Evolutionary conservation across 1,140 invertebrate genomes (phyloP), one percentile per base, ranked within the genome.

Genomic region (Mizuhopecten yessoensis): DNA sequence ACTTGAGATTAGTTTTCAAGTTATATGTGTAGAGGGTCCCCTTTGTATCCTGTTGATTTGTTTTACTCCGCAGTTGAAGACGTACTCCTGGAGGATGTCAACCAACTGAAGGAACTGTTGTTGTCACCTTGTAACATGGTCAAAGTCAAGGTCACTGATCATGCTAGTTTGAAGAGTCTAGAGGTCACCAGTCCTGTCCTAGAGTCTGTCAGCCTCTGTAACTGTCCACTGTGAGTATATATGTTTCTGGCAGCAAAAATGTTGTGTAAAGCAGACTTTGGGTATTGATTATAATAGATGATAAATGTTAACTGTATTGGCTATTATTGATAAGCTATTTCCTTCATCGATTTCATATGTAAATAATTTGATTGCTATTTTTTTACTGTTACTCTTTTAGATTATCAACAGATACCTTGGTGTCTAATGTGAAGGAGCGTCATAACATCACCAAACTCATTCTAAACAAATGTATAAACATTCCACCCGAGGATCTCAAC

Each of bases 151-250:
- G 57, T 75, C 20, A 42, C 34, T 33, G 89, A 90, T 15, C 49
- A 90, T 23, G 42, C 75, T 86, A 86, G 89, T 33, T 33, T 90
- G 23, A 90, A 90, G 33, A 90, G 33, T 36, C 5, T 90, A 10
- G 86, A 90, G 23, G 23, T 90, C 34, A 87, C 86, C 33, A 90
- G 89, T 34, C 86, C 89, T 90, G 36, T 90, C 23, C 33, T 90
- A 0, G 34, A 87, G 15, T 90, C 86, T 34, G 34, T 90, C n/a
- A 87, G 87, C 87, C 23, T 90, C 1, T 90, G 86, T 34, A 34
- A n/a, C 36, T 90, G 89, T 87, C 86, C 34, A 87, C 45, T 39
- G 89, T 90, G 34, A 49, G 33, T 89, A 9, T 33, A 39, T 88
- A 39, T 20, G 34, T 87, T 20, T n/a, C 17, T 36, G 23, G 1